Evolutionary conservation across 1,140 invertebrate species (phyloP), one percentile per base, ranked within the genome.

Genomic region (Zophobas atratus): DNA sequence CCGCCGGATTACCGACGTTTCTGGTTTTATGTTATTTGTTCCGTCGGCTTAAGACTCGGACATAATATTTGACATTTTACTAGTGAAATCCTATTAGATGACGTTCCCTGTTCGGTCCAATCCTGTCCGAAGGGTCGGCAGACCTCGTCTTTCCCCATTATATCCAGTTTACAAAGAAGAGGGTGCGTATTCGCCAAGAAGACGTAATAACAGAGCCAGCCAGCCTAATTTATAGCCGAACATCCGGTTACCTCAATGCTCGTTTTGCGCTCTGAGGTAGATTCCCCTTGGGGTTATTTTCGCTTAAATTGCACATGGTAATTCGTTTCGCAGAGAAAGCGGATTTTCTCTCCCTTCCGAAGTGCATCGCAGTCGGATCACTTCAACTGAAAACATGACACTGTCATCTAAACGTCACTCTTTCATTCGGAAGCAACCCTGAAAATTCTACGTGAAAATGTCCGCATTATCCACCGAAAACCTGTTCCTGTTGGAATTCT

Each of bases 401-500:
- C 35, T 55, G 51, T 20, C 51, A 20, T 20, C 43, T 3, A 46
- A 60, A 60, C 56, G 56, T 60, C 56, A 60, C 6, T 6, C 8
- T 35, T 20, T 38, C 38, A 36, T 73, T 75, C 77, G 83, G 79
- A 77, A 8, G 3, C 35, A 35, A 60, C 4, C 33, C 56, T 60
- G 33, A n/a, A 67, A 67, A 67, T 32, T 67, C 43, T 43, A n/a
- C n/a, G 60, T 67, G 39, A 67, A 67, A 67, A 84, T 81, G 82
- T 88, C 87, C 84, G 79, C 86, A 73, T 87, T 87, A 73, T 81
- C 86, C 36, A 85, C 86, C 57, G 88, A 89, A 77, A 85, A 87
- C 43, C 84, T 89, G 33, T 89, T 89, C 81, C 86, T 89, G 36
- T 79, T 89, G 6, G 88, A 89, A 79, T 88, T 88, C 60, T 82